A percentile compares a stretch with the other conserved stretches of the same genome.
Conservation (phyloP, 2,797 vertebrate genomes). For the Salarias fasciatus region DNA sequence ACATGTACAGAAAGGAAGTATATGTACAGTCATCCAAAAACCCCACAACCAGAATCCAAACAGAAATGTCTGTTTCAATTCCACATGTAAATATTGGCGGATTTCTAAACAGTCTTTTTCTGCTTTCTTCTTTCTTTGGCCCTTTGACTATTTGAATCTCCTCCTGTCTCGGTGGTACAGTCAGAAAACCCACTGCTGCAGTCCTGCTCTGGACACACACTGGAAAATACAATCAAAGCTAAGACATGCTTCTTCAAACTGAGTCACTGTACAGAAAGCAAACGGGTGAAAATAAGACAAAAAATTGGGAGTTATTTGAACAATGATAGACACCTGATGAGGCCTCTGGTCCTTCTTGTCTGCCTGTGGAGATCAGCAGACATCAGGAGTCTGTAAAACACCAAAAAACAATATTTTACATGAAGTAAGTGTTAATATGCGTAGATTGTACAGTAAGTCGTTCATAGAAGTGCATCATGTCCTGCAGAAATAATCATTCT, state of each 20-base stretch:
- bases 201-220: constrained; percentile 1
- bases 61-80: no score
- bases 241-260: not conserved
- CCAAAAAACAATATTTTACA: no score
- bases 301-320: no score
- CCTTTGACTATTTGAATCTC: not conserved
- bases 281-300: no score
- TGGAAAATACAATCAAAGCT: constrained; percentile 9
- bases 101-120: not conserved
- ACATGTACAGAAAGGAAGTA: no score
- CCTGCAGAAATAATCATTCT: no score
- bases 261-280: no score
- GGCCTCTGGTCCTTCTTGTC: not conserved
- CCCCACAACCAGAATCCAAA: no score
- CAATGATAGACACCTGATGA: constrained; percentile 41
- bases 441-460: no score
- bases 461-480: no score
- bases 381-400: not conserved
- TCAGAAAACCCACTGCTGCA: not conserved
- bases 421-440: not conserved
- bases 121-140: not conserved
- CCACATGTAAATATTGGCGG: no score
- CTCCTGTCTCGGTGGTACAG: not conserved
- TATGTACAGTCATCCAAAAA: no score
- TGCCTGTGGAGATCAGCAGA: constrained; percentile 17